Base-by-base conservation (phyloP, 2,113 vertebrate genomes). In the Strix uralensis region DNA sequence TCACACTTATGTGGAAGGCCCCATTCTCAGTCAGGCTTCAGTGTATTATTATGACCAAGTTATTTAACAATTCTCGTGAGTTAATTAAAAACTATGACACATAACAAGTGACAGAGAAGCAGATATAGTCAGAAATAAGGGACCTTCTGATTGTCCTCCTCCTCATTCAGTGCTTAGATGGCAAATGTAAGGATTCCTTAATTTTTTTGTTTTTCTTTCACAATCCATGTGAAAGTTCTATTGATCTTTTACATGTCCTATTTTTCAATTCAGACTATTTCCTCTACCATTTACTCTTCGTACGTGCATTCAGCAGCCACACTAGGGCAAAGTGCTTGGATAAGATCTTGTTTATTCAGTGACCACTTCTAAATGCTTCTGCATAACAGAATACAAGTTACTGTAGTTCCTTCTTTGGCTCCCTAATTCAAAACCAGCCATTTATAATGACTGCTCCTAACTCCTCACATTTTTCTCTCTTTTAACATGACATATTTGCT, bases 31-130 rank as follows among this genome's bases (percentile, higher is more conserved):
- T 75, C 29, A 9, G 2, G 9, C 16, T 84, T 88, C 59, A 62
- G 25, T 12, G 7, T 67, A 58, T 58, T 63, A 62, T 70, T 38
- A 32, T 20, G 13, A 88, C 6, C 3, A 92, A 84, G 30, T 62
- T 88, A 61, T 47, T 90, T 61, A 81, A 90, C 51, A 87, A 88
- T 81, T 85, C 73, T 13, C 22, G 80, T n/a, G 36, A 90, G 58
- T 59, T 88, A 91, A 86, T 86, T 71, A 74, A 95, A 92, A 92
- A 61, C n/a, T 62, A n/a, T 7, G 25, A 92, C 92, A n/a, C 67
- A 70, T 61, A 88, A 40, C 25, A 92, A 81, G 18, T 65, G 47
- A 63, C 38, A 62, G 30, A 83, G 49, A 88, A 83, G 5, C 36
- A 90, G 40, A 66, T n/a, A 59, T 0, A 54, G 32, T 59, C 61